These are phyloP conservation scores for Glaucidium brasilianum DNA, from an alignment of 2,113 vertebrate genomes.

Conservation along the genomic window DNA sequence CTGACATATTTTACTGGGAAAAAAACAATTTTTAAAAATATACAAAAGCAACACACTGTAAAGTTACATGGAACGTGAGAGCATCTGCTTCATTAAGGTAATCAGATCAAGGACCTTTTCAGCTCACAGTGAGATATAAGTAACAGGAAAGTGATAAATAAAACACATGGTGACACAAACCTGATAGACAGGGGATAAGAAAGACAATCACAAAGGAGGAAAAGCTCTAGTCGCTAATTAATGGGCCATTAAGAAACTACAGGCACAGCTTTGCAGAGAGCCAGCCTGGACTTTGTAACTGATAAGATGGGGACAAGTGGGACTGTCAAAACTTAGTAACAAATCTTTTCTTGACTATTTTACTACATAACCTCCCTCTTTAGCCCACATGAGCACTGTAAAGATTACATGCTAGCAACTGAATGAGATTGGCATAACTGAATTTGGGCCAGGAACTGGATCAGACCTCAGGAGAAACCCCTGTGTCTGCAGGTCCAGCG, in stretches of 20 bases:
- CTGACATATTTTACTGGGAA: background rate
- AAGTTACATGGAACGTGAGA: background rate
- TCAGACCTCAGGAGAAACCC: background rate
- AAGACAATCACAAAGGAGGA: background rate
- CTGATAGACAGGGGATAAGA: background rate
- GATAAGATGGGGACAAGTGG: background rate
- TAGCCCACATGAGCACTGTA: rapidly evolving
- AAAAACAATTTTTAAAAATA: background rate
- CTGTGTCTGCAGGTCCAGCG: background rate
- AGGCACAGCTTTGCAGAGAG: background rate
- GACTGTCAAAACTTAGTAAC: background rate
- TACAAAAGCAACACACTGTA: background rate
- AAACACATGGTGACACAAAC: background rate
- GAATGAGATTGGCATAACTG: rapidly evolving
- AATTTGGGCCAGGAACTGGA: background rate
- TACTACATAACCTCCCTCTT: rapidly evolving
- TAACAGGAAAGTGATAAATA: background rate
- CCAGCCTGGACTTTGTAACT: background rate
- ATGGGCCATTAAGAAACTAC: background rate
- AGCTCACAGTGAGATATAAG: background rate
- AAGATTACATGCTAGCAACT: background rate
- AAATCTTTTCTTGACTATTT: background rate
- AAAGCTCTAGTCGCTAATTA: background rate
- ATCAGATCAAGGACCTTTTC: background rate
- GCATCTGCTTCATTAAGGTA: background rate